Evolutionary conservation across 2,113 vertebrate species (phyloP).

Genomic region (Epinephelus lanceolatus): DNA sequence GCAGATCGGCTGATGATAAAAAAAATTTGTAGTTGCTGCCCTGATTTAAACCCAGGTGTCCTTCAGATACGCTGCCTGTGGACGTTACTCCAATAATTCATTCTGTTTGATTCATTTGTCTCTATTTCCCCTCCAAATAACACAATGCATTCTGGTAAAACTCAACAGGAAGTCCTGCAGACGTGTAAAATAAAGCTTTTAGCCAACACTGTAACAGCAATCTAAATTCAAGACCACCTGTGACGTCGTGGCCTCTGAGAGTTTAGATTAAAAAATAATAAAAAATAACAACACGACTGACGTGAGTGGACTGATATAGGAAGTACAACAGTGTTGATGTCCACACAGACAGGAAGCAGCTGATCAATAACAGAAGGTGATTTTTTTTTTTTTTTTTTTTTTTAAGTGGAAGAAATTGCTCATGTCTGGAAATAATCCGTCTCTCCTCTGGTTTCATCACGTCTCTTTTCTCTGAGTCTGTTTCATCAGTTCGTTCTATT

Average conservation of each 20-base stretch:
- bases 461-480: background rate
- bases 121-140: too few species aligned
- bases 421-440: background rate
- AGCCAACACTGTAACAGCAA: background rate
- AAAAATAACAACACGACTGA: background rate
- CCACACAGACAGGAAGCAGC: background rate
- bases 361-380: background rate
- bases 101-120: too few species aligned
- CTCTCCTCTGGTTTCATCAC: background rate
- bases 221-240: background rate
- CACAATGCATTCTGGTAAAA: background rate
- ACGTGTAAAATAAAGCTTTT: background rate
- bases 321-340: background rate
- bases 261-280: background rate
- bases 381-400: too few species aligned
- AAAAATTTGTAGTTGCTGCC: too few species aligned
- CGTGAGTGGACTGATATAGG: background rate
- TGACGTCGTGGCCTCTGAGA: background rate
- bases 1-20: too few species aligned
- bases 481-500: background rate
- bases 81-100: too few species aligned
- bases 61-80: too few species aligned
- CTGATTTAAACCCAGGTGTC: too few species aligned
- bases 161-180: background rate
- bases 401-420: background rate